These are phyloP conservation scores for Bathynomus jamesi DNA, from an alignment of 1,140 invertebrate genomes.

Conservation along the genomic window DNA sequence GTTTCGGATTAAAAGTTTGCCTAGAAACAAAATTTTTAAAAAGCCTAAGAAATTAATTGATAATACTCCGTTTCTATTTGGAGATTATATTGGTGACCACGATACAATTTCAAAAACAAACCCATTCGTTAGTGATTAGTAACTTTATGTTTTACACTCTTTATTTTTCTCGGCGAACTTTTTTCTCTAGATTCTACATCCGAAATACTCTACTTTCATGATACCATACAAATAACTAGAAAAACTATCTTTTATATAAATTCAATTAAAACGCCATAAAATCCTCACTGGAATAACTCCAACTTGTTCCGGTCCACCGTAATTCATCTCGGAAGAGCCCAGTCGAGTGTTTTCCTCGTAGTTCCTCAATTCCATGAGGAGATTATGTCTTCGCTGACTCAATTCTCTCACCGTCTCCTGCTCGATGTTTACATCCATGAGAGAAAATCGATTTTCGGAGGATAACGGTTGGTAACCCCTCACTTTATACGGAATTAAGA, in stretches of 20 bases:
- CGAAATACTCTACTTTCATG: too few relatives aligned
- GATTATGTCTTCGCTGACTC: slow-evolving; percentile 67
- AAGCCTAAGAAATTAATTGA: too few relatives aligned
- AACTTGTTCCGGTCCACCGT: slow-evolving; percentile 41
- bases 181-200: too few relatives aligned
- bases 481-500: slow-evolving; percentile 50
- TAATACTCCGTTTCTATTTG: too few relatives aligned
- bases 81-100: too few relatives aligned
- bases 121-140: too few relatives aligned
- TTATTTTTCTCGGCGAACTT: too few relatives aligned
- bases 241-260: background rate
- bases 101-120: too few relatives aligned
- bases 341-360: slow-evolving; percentile 52
- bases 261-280: background rate
- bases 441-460: slow-evolving; percentile 43
- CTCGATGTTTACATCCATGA: slow-evolving; percentile 55
- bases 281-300: slow-evolving; percentile 58
- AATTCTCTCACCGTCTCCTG: slow-evolving; percentile 71
- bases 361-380: slow-evolving; percentile 72
- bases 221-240: too few relatives aligned
- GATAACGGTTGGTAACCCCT: slow-evolving; percentile 57
- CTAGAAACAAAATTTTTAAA: too few relatives aligned
- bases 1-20: too few relatives aligned
- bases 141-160: too few relatives aligned
- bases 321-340: slow-evolving; percentile 40